phyloP scores from a whole-genome alignment of 1,140 invertebrate species.

The Plutomurus gul region DNA sequence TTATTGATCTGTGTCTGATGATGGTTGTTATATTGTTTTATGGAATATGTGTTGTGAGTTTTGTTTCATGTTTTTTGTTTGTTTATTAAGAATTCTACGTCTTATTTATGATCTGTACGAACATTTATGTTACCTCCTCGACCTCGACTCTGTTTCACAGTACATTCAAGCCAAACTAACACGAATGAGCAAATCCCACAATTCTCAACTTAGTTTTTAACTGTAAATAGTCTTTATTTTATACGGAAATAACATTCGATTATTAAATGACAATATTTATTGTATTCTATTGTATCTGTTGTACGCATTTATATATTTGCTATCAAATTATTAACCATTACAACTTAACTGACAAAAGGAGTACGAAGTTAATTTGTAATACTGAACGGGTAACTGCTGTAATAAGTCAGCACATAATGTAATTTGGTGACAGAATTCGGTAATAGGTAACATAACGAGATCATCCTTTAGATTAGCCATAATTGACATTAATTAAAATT shows the following conservation, averaged over 20 bases:
- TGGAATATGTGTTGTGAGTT: too few relatives aligned
- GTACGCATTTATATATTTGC: background rate
- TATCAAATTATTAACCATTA: background rate
- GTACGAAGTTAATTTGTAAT: too few relatives aligned
- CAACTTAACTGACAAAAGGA: too few relatives aligned
- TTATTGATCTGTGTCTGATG: too few relatives aligned
- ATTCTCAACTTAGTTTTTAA: background rate
- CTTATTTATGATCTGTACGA: too few relatives aligned
- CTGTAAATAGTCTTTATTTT: constrained; percentile 23
- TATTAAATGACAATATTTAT: constrained; percentile 18
- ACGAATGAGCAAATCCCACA: background rate
- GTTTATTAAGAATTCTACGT: too few relatives aligned
- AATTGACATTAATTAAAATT: background rate
- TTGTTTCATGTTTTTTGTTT: too few relatives aligned
- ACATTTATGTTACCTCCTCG: too few relatives aligned
- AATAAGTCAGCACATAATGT: too few relatives aligned
- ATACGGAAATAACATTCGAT: constrained; percentile 23
- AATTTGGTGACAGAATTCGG: background rate
- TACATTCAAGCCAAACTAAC: background rate
- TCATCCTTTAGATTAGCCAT: background rate
- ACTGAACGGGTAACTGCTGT: too few relatives aligned
- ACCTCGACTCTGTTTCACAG: too few relatives aligned
- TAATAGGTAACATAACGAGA: background rate
- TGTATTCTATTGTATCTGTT: background rate
- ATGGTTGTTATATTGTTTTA: too few relatives aligned